Conservation (phyloP, 2,888 invertebrate species). For the Pterostichus madidus region DNA sequence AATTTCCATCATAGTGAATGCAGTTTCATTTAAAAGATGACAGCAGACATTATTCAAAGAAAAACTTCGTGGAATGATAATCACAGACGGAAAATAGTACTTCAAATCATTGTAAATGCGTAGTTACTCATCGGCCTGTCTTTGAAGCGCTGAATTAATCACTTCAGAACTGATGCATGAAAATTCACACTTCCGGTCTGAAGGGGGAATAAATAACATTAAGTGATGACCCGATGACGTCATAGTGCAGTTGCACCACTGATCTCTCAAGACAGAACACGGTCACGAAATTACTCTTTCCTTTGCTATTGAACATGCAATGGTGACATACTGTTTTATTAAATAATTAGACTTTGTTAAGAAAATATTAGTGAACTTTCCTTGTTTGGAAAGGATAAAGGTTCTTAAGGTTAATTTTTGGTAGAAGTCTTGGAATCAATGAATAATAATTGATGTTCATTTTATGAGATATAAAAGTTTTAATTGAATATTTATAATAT, state of each 20-base stretch:
- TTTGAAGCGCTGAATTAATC: conserved; percentile 25
- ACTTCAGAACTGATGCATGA: conserved; percentile 44
- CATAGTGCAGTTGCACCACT: conserved; percentile 32
- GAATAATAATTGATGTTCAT: neutral
- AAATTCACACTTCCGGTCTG: conserved; percentile 58
- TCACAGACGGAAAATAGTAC: conserved; percentile 4
- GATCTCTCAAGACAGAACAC: conserved; percentile 20
- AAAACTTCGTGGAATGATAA: conserved; percentile 4
- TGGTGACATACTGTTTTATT: neutral
- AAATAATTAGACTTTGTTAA: neutral
- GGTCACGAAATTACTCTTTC: conserved; percentile 5
- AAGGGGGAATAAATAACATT: conserved; percentile 58
- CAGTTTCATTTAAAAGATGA: neutral
- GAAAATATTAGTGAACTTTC: no score
- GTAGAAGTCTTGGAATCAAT: no score
- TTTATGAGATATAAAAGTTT: neutral
- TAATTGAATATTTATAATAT: neutral
- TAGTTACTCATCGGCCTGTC: conserved; percentile 39
- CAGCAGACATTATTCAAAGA: neutral
- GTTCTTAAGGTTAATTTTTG: no score
- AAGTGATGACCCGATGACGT: conserved; percentile 49
- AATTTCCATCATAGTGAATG: neutral
- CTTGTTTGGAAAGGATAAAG: no score
- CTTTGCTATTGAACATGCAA: neutral
- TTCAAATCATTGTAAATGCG: neutral